A percentile compares a stretch with the other conserved stretches of the same genome.
Evolutionary conservation across 2,797 vertebrate genomes (phyloP).

Genomic region (Atherinosoma microstoma): DNA sequence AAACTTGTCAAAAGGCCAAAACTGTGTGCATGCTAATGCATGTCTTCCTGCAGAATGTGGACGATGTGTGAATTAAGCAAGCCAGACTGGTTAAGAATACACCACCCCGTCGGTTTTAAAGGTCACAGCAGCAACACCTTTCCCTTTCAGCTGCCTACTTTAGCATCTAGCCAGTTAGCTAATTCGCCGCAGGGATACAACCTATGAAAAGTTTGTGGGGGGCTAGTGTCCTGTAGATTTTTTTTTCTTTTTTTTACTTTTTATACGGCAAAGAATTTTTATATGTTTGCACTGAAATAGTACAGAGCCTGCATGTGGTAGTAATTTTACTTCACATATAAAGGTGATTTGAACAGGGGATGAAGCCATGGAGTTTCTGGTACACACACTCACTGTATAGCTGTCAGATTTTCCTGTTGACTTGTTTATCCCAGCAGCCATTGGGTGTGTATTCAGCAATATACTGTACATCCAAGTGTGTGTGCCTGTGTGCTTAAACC

Average conservation of each 20-base stretch:
- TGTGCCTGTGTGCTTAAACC: neutral
- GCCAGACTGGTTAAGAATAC: constrained; percentile 13
- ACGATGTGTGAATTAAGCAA: constrained; percentile 34
- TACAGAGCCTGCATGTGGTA: constrained; percentile 74
- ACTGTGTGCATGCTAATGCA: constrained; percentile 12
- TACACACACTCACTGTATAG: constrained; percentile 45
- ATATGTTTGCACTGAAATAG: constrained; percentile 76
- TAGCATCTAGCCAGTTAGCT: constrained; percentile 49
- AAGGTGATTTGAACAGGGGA: constrained; percentile 66
- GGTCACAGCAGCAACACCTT: constrained; percentile 60
- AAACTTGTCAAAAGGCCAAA: constrained; percentile 8
- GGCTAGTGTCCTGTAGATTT: constrained; percentile 45
- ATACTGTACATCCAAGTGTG: neutral
- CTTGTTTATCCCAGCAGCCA: constrained; percentile 30
- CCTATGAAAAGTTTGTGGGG: constrained; percentile 62
- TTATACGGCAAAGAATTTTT: constrained; percentile 73
- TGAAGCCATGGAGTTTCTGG: constrained; percentile 48
- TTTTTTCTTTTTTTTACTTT: constrained; percentile 37
- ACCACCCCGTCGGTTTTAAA: constrained; percentile 42
- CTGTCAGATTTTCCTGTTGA: constrained; percentile 46
- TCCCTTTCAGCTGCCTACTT: constrained; percentile 51
- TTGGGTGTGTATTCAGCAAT: constrained; percentile 5
- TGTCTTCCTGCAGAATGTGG: neutral
- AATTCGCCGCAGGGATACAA: constrained; percentile 42
- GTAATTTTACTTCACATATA: constrained; percentile 79